These are phyloP conservation scores for Cirrhinus mrigala DNA, from an alignment of 2,797 vertebrate genomes.

Conservation along the genomic window DNA sequence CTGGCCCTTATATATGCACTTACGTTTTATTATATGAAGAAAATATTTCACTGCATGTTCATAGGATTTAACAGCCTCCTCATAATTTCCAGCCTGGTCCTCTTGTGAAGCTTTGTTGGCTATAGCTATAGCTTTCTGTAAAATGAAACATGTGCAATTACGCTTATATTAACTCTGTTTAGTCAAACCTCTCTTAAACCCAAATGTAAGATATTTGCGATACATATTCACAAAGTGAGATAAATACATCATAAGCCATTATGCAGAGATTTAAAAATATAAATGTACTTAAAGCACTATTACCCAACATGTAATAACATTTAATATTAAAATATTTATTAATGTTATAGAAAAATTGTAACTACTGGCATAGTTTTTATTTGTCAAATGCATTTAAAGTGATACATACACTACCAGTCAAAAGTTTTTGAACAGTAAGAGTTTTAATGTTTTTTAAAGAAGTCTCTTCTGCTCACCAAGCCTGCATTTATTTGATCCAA, in stretches of 20 bases:
- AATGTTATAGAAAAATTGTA: background rate
- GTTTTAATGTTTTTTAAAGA: too few species aligned
- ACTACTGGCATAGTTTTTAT: too few species aligned
- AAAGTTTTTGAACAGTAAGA: too few species aligned
- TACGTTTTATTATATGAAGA: conserved; percentile 94
- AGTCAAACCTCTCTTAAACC: background rate
- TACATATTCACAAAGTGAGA: background rate
- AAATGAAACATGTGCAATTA: conserved; percentile 37
- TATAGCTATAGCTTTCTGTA: conserved; percentile 94
- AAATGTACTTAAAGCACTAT: background rate
- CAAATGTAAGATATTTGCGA: background rate
- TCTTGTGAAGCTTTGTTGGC: conserved; percentile 92
- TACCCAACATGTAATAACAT: background rate
- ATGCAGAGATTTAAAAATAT: background rate
- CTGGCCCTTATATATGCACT: conserved; percentile 62
- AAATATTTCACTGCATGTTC: conserved; percentile 95
- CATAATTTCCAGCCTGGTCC: conserved; percentile 91
- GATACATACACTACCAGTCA: too few species aligned
- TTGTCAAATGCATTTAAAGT: too few species aligned
- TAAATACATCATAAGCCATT: background rate
- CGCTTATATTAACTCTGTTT: background rate
- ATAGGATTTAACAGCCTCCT: conserved; percentile 91
- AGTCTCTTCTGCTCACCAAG: too few species aligned
- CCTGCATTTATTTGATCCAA: too few species aligned
- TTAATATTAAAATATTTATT: background rate